Evolutionary conservation across 2,888 invertebrate genomes (phyloP).

Genomic region (Uropetala carovei): DNA sequence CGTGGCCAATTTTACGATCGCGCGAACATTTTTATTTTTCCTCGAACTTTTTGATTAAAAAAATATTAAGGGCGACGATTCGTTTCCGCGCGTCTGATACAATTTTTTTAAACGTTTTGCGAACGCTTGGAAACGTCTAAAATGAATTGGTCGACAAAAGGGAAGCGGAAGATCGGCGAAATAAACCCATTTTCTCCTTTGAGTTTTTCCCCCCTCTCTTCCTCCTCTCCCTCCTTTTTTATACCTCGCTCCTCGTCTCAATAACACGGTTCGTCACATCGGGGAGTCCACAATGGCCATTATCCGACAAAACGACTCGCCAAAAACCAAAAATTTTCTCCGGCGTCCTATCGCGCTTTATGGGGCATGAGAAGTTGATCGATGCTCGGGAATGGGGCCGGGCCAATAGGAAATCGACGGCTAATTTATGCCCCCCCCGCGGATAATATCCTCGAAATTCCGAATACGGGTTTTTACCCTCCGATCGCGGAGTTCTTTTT

Average conservation of each 20-base stretch:
- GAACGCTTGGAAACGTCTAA: not conserved
- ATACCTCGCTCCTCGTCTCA: not conserved
- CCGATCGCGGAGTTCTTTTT: not conserved
- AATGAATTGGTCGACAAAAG: not conserved
- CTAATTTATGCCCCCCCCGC: not conserved
- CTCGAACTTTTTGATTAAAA: no score
- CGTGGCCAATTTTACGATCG: no score
- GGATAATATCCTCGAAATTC: not conserved
- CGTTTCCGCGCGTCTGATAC: no score
- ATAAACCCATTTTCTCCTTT: not conserved
- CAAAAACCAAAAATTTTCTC: not conserved
- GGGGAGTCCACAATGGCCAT: not conserved
- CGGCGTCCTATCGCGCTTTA: not conserved
- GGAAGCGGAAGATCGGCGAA: not conserved
- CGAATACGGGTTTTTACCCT: not conserved
- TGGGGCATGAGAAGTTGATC: not conserved
- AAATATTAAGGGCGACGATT: no score
- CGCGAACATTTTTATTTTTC: no score
- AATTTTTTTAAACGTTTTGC: no score
- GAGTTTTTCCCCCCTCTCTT: not conserved
- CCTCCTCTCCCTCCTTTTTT: no score
- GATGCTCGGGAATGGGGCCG: not conserved
- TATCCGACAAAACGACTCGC: not conserved
- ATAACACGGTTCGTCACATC: not conserved
- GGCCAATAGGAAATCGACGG: not conserved